Conservation (phyloP, 2,113 vertebrate genomes). For the Tauraco erythrolophus region DNA sequence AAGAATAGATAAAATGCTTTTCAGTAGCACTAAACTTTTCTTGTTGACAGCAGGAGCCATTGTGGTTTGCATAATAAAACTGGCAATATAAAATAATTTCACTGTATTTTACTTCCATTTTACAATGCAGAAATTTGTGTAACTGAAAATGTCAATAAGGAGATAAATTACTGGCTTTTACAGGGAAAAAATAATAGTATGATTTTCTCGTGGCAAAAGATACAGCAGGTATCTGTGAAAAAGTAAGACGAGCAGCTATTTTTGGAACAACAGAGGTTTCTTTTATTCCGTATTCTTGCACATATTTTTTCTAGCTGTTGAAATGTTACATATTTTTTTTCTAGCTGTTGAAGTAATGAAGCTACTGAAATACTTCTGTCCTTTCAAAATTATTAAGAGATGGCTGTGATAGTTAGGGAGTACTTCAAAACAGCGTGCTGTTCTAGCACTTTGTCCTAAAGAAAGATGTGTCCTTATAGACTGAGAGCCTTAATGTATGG, state of each 20-base stretch:
- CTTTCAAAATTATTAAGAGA: background rate
- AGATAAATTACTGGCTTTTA: constrained; percentile 23
- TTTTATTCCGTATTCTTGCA: background rate
- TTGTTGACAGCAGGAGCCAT: background rate
- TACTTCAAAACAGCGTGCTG: background rate
- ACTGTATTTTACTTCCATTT: background rate
- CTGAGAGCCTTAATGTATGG: background rate
- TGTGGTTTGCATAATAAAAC: background rate
- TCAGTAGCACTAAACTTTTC: constrained; percentile 7
- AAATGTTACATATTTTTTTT: background rate
- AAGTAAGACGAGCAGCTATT: background rate
- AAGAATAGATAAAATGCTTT: background rate
- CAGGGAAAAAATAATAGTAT: background rate
- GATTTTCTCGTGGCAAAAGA: constrained; percentile 21
- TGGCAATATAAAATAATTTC: constrained; percentile 5
- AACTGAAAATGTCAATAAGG: background rate
- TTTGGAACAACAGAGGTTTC: background rate
- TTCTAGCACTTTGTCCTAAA: background rate
- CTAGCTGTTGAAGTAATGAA: background rate
- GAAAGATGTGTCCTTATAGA: background rate
- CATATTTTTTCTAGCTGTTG: background rate
- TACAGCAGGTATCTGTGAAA: background rate
- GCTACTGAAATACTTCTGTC: background rate
- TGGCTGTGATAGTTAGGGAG: background rate
- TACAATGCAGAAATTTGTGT: background rate